Evolutionary conservation across 2,113 vertebrate genomes (phyloP).

Genomic region (Ptilorrhoa leucosticta): DNA sequence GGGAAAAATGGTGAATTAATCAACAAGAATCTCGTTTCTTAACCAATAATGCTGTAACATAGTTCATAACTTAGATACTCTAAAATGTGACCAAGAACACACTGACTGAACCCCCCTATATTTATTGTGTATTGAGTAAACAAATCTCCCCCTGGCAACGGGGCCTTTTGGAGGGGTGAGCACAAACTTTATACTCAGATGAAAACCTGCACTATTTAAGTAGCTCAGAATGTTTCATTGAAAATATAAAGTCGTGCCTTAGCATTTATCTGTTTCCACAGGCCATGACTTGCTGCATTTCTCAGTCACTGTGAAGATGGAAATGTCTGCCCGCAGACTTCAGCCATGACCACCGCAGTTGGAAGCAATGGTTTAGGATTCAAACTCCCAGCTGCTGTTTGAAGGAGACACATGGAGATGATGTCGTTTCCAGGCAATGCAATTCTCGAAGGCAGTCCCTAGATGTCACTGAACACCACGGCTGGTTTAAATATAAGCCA

Average conservation of each 20-base stretch:
- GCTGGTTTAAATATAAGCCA: background rate
- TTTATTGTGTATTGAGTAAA: background rate
- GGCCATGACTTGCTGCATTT: background rate
- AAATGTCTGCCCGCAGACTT: background rate
- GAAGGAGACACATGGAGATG: background rate
- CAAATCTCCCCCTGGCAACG: background rate
- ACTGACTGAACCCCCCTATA: background rate
- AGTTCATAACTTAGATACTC: background rate
- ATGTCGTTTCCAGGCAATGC: background rate
- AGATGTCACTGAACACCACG: slow-evolving; percentile 67
- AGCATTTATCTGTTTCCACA: background rate
- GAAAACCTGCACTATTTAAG: background rate
- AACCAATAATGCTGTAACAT: background rate
- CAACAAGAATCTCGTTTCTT: background rate
- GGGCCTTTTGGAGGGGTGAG: background rate
- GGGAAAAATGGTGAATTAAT: background rate
- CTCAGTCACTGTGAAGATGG: background rate
- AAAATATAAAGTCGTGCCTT: background rate
- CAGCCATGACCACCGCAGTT: rapidly evolving
- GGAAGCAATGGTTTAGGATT: background rate
- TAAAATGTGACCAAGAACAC: background rate
- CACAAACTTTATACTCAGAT: background rate
- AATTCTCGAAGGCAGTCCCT: slow-evolving; percentile 34
- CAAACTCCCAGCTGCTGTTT: background rate
- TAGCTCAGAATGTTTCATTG: background rate